Evolutionary conservation across 2,797 vertebrate species (phyloP).

Genomic region (Spondyliosoma cantharus): DNA sequence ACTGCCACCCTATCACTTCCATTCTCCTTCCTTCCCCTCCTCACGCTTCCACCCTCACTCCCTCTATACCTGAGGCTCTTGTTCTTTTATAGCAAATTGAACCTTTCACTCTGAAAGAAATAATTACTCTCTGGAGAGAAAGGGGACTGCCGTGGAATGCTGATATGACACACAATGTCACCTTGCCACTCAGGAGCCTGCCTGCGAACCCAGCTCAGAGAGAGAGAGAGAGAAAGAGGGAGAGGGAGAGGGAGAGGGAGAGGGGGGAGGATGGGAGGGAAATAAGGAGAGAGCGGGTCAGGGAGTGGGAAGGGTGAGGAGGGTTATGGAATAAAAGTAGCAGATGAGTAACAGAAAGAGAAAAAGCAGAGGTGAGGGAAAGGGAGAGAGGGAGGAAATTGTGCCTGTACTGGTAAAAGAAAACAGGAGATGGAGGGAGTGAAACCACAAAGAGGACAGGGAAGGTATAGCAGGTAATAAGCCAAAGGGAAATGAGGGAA

Average conservation of each 20-base stretch:
- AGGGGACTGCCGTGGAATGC: conserved; percentile 88
- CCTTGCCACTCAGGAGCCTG: conserved; percentile 89
- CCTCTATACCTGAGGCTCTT: conserved; percentile 88
- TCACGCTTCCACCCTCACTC: conserved; percentile 67
- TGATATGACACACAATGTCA: conserved; percentile 94
- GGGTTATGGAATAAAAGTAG: conserved; percentile 66
- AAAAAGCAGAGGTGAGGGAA: conserved; percentile 40
- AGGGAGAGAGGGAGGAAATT: conserved; percentile 29
- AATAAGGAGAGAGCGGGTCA: conserved; percentile 58
- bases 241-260: background rate
- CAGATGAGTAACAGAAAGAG: conserved; percentile 55
- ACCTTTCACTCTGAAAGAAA: conserved; percentile 92
- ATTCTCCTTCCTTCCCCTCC: conserved; percentile 65
- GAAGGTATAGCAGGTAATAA: conserved; percentile 67
- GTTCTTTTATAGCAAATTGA: conserved; percentile 93
- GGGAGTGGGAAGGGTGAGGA: conserved; percentile 61
- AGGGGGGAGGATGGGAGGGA: conserved; percentile 16
- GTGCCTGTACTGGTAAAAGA: conserved; percentile 40
- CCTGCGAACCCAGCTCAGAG: conserved; percentile 76
- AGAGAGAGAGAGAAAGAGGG: background rate
- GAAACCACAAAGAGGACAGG: conserved; percentile 58
- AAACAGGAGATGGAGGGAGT: conserved; percentile 58
- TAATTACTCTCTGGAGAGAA: conserved; percentile 92
- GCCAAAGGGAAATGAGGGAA: conserved; percentile 55
- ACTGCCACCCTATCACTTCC: conserved; percentile 76